Conservation (phyloP, 2,888 invertebrate species). For the Nomada fucata region DNA sequence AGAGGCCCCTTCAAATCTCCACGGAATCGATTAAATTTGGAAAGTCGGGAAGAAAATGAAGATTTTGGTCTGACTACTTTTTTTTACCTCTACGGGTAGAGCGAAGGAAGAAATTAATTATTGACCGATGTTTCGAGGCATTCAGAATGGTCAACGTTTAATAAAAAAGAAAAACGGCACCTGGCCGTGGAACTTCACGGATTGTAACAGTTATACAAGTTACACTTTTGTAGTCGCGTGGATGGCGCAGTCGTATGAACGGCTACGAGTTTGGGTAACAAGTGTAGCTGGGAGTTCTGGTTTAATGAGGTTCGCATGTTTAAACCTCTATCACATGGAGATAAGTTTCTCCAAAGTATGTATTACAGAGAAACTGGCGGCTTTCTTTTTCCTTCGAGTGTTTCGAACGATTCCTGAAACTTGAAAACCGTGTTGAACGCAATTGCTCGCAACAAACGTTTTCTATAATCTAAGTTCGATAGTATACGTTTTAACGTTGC, state of each 20-base stretch:
- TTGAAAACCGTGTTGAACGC: not conserved
- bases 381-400: slow-evolving; percentile 20
- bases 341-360: slow-evolving; percentile 24
- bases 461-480: not conserved
- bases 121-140: no score
- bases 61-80: no score
- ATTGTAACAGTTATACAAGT: no score
- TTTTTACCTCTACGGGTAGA: no score
- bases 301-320: slow-evolving; percentile 42
- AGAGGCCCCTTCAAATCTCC: no score
- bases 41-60: no score
- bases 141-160: no score
- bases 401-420: not conserved
- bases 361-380: slow-evolving; percentile 12
- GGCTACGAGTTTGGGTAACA: slow-evolving; percentile 16
- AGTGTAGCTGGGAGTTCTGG: slow-evolving; percentile 31
- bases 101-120: no score
- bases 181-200: no score
- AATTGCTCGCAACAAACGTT: not conserved
- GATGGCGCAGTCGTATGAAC: no score
- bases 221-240: not conserved
- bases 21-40: no score
- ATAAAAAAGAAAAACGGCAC: no score
- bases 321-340: slow-evolving; percentile 18
- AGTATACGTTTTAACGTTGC: not conserved